These are phyloP conservation scores for Pollenia amentaria DNA, from an alignment of 2,888 invertebrate genomes.

Conservation along the genomic window DNA sequence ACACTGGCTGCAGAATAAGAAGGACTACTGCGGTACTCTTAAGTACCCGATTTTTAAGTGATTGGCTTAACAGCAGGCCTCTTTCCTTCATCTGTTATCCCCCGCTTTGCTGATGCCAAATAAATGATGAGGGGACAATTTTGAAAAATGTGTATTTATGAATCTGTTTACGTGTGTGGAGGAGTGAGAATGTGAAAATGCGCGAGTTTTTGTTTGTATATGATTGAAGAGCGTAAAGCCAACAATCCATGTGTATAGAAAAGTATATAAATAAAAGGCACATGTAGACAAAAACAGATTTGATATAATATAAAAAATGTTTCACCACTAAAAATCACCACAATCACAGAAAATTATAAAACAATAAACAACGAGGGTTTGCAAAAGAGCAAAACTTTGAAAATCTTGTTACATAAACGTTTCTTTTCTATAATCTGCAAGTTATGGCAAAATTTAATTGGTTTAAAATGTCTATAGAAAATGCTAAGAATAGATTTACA, in stretches of 20 bases:
- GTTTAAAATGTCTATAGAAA: no score
- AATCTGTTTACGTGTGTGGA: neutral
- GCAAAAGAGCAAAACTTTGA: neutral
- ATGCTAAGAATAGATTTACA: no score
- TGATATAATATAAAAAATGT: conserved; percentile 19
- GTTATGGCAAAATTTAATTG: no score
- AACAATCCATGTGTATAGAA: neutral
- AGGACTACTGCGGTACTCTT: no score
- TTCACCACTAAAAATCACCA: conserved; percentile 50
- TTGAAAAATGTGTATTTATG: conserved; percentile 32
- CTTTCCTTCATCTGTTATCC: no score
- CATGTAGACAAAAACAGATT: neutral
- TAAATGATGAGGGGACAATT: conserved; percentile 40
- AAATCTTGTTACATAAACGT: no score
- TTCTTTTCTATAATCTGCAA: no score
- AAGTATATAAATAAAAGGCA: no score
- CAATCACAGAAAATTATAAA: conserved; percentile 57
- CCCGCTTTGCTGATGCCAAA: conserved; percentile 2
- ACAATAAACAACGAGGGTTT: conserved; percentile 26
- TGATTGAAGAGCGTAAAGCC: conserved; percentile 1
- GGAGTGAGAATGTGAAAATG: neutral
- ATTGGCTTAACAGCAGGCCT: no score
- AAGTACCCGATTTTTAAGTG: no score
- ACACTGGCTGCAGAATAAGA: no score
- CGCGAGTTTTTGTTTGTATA: neutral